A percentile compares a stretch with the other conserved stretches of the same genome.
Evolutionary conservation across 2,113 vertebrate genomes (phyloP).

Genomic region (Boleophthalmus pectinirostris): DNA sequence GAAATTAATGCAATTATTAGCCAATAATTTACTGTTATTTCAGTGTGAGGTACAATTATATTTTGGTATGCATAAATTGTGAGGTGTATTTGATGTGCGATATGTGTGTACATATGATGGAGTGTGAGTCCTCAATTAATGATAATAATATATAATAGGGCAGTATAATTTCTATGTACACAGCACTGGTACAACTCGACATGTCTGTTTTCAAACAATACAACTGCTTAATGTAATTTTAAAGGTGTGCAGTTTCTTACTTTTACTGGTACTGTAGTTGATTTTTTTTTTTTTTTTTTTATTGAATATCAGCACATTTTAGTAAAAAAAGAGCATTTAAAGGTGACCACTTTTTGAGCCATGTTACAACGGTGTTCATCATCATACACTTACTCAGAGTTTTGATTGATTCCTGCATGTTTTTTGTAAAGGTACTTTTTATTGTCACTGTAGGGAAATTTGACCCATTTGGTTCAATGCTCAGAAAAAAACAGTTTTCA

Average conservation of each 20-base stretch:
- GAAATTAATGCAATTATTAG: too few relatives aligned
- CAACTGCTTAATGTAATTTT: not conserved
- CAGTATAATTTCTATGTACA: slow-evolving; percentile 82
- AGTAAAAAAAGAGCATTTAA: too few relatives aligned
- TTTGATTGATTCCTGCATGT: too few relatives aligned
- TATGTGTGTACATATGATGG: not conserved
- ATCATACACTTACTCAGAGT: too few relatives aligned
- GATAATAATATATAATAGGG: slow-evolving; percentile 11
- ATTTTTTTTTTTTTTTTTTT: not conserved
- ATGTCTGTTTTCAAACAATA: slow-evolving; percentile 13
- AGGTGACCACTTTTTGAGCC: too few relatives aligned
- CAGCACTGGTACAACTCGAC: slow-evolving; percentile 72
- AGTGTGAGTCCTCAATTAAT: slow-evolving; percentile 57
- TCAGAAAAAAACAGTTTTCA: too few relatives aligned
- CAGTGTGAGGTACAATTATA: slow-evolving; percentile 35
- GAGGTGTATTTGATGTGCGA: not conserved
- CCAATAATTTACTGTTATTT: too few relatives aligned
- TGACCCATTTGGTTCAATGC: too few relatives aligned
- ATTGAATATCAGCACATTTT: too few relatives aligned
- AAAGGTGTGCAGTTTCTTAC: not conserved
- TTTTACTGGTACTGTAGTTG: not conserved
- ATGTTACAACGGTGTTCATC: too few relatives aligned
- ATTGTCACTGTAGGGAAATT: too few relatives aligned
- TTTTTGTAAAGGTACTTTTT: too few relatives aligned
- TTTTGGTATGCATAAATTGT: slow-evolving; percentile 13